These are phyloP conservation scores for Ylistrum balloti DNA, from an alignment of 1,140 invertebrate genomes.

Conservation along the genomic window DNA sequence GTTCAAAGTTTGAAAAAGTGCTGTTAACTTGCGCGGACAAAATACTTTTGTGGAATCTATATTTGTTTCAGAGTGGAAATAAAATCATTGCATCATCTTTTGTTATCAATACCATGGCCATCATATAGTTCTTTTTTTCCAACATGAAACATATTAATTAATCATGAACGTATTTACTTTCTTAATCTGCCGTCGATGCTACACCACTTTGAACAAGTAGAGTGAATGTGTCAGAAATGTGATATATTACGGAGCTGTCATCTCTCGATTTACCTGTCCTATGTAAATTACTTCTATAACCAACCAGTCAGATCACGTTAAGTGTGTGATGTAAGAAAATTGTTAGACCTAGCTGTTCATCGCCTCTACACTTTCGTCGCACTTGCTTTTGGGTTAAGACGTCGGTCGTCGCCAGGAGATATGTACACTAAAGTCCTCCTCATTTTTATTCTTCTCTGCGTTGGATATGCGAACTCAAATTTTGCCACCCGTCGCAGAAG, in stretches of 20 bases:
- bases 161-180: neutral
- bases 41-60: neutral
- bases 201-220: neutral
- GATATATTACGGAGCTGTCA: neutral
- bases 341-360: neutral
- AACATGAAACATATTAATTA: neutral
- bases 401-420: neutral
- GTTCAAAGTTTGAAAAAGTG: neutral
- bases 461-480: neutral
- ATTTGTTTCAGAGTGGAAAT: neutral
- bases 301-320: neutral
- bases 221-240: neutral
- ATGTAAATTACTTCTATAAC: neutral
- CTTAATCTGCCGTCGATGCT: neutral
- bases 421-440: conserved; percentile 13
- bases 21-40: neutral
- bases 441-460: neutral
- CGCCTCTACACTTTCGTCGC: conserved; percentile 1
- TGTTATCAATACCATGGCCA: neutral
- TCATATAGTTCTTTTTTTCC: neutral
- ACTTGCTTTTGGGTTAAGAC: neutral
- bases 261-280: neutral
- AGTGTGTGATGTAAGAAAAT: neutral
- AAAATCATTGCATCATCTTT: neutral
- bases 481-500: neutral